These are phyloP conservation scores for Taphrorychus bicolor DNA, from an alignment of 2,888 invertebrate genomes.

Conservation along the genomic window DNA sequence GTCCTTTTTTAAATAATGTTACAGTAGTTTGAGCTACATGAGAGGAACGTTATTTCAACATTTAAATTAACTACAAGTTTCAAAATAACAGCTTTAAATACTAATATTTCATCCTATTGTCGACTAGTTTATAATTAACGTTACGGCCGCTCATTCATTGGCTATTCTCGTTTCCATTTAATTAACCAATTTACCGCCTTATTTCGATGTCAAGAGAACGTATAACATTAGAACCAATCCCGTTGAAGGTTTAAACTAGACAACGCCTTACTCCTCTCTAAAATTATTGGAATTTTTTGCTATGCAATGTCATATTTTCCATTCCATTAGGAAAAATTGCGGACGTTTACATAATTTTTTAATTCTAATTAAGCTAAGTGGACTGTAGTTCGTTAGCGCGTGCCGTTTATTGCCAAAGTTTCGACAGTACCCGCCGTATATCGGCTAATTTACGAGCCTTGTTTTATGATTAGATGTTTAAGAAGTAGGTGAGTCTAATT, in stretches of 20 bases:
- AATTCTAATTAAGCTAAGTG: background rate
- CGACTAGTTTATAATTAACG: too few relatives aligned
- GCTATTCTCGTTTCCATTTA: background rate
- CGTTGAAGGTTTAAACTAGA: background rate
- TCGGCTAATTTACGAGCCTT: background rate
- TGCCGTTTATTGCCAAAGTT: background rate
- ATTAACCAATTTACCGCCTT: background rate
- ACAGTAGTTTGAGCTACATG: too few relatives aligned
- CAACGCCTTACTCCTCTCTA: background rate
- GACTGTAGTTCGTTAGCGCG: background rate
- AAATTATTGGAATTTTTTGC: background rate
- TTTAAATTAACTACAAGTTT: too few relatives aligned
- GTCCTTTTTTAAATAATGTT: too few relatives aligned
- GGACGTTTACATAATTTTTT: background rate
- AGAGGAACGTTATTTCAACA: too few relatives aligned
- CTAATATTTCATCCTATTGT: too few relatives aligned
- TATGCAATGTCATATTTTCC: background rate
- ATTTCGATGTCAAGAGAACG: background rate
- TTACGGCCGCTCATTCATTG: too few relatives aligned
- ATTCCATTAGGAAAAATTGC: background rate
- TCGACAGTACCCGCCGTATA: background rate
- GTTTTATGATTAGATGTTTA: background rate
- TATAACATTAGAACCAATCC: background rate
- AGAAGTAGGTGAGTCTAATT: conserved; percentile 17
- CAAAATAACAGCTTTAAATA: too few relatives aligned